Base-by-base conservation (phyloP, 2,797 vertebrate species). In the Galaxias olidus region DNA sequence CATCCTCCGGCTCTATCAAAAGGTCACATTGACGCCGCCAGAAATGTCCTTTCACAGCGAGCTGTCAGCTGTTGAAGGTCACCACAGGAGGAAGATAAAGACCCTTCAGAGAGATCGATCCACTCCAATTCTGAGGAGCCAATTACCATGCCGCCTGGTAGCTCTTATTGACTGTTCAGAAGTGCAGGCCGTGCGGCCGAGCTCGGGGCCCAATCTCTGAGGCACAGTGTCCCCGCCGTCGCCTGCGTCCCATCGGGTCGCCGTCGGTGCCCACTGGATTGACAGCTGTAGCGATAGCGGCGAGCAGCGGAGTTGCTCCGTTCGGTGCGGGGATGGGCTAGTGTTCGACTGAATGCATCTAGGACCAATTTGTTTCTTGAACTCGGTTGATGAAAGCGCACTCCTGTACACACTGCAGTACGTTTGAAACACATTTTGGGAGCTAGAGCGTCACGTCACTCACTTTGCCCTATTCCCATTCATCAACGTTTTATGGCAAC, bases 21-120 rank as follows among this genome's bases (percentile, higher is more conserved):
- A 89, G 81, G 84, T 86, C 84, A 80, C 63, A 14, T 63, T 51
- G 65, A 67, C 55, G 55, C 81, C 68, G 74, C 72, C 30, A 65
- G 69, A 66, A 82, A 79, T 59, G 63, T 65, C 65, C 42, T 57
- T 74, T 84, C 74, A 77, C 65, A 19, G 61, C 71, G 41, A 79
- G 61, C 61, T 76, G 72, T 73, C 53, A 47, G 66, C 54, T 20
- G 63, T 4, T 76, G 61, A 52, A 18, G 69, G 65, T 78, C 78
- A 72, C 83, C 77, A 82, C 66, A 55, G 74, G 81, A 74, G 66
- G 30, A 44, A 70, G 76, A 76, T 48, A 78, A 63, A 77, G 73
- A 65, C 50, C 43, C 17, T 5, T 40, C 65, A 47, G 54, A 50
- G 59, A 20, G 77, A 83, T 88, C 77, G 75, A 76, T 84, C 66